Base-by-base conservation (phyloP, 2,888 invertebrate genomes). In the Brachycybe producta region DNA sequence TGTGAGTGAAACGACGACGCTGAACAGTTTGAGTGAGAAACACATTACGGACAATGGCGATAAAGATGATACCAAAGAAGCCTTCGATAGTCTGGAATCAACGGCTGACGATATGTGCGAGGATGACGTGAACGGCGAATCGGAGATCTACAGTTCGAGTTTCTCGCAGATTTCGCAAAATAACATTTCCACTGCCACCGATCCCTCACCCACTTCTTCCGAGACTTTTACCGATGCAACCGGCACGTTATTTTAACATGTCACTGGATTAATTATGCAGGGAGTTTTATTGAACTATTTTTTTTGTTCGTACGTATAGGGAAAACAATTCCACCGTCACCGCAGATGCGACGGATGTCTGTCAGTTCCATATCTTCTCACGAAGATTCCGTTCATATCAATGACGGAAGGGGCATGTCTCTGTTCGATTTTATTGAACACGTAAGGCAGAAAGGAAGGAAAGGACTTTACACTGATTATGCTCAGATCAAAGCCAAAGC, bases 381-480 rank as follows among this genome's bases (percentile, higher is more conserved):
- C 21, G 53, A 53, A 27, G 51, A 51, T 24, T 51, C 50, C 19
- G 23, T 53, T 17, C 53, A 53, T 42, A 51, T 38, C 36, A 39
- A 53, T 32, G 53, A 53, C 35, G 54, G 54, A 13, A 45, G 36
- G n/a, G 55, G 67, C 11, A 73, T 82, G 67, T 71, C 75, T 17
- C 72, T 87, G 60, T 75, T 76, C 51, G 83, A 84, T 67, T 77
- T 88, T 63, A 77, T 86, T 56, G 78, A 80, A 56, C 77, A 81
- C 58, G 77, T 86, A 57, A 78, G 80, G 56, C 73, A 78, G 60
- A 77, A 82, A 56, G 84, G 85, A 44, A 77, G 85, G 42, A 76
- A 79, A 57, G 92, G 91, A 11, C 77, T 94, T 54, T 74, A 79
- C 61, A 79, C 80, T 56, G 92, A 94, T 69, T 95, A 94, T 73